Evolutionary conservation across 2,113 vertebrate genomes (phyloP), one percentile per base, ranked within the genome.

Genomic region (Cavia porcellus): DNA sequence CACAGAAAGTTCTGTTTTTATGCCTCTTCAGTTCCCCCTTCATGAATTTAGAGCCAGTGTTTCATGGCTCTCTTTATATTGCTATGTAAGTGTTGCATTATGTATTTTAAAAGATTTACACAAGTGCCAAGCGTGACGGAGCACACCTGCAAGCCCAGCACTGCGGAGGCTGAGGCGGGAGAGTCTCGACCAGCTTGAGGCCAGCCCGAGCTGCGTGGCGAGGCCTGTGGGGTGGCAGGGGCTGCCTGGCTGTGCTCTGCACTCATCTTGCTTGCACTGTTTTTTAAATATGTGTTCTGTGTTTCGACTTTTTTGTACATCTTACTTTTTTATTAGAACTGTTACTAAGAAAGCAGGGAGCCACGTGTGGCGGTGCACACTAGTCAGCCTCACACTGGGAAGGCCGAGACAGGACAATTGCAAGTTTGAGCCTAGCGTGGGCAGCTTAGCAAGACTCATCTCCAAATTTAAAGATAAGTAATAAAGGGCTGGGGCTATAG

Each of bases 101-200:
- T 87, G 24, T 92, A 52, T 80, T 94, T 92, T 94, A 47, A 77
- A 92, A 81, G 38, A 59, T 52, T 83, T 68, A 62, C 35, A 47
- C 87, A 32, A 89, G 32, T 47, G 5, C 42, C 13, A 15, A 25
- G 11, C 12, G 14, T 77, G 45, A 5, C 47, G 42, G 74, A 47
- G 12, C 74, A 77, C 12, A 47, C 25, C 13, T 47, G 45, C 47
- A 47, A 47, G 7, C 74, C 24, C 42, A 77, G 74, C 45, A 30
- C 42, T 47, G 3, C 6, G 13, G 42, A 77, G 74, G 25, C 45
- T 30, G 6, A 47, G 74, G 45, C 42, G 47, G 45, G 25, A 47
- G 25, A 38, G 47, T 77, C 24, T 6, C 25, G 25, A 14, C 42
- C 30, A 77, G 5, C 30, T 77, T 6, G 14, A 47, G 74, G 12